Base-by-base conservation (phyloP, 2,888 invertebrate genomes). In the Lymantria monacha region DNA sequence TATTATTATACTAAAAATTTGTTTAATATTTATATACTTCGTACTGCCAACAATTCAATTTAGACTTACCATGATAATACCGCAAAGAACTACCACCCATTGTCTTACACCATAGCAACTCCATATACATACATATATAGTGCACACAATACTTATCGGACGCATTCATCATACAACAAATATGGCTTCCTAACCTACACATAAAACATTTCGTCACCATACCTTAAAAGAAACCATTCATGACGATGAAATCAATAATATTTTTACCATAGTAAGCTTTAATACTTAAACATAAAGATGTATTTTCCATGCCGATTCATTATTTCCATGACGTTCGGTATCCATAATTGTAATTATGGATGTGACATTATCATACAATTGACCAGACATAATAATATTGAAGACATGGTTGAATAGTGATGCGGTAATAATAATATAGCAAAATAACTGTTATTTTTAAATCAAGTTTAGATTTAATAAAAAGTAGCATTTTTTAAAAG, bases 301-400 rank as follows among this genome's bases (percentile, higher is more conserved):
- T 70, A 36, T 54, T 51, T 71, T 8, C 48, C 7, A 15, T 59
- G 41, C 15, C 42, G 48, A 51, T 42, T 38, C 51, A 47, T 44
- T 46, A 58, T 44, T 50, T 38, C 53, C 51, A 71, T 89, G 87
- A 87, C 88, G 88, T 82, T 61, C 63, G 70, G 70, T 69, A 60
- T 51, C 89, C 87, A 87, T 89, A 85, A 79, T 74, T 73, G 59
- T 80, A 64, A 75, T 81, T 83, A 87, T 80, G 87, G 87, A 72
- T 61, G 65, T 71, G 64, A 65, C 72, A 88, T 89, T 90, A 90
- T 83, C 89, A 90, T 88, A 90, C 90, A 90, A 90, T 89, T 75
- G 85, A 70, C 55, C 48, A 48, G 73, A 57, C 57, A 79, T 77
- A 69, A 62, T 55, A 58, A 49, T 69, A 57, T 69, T 61, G 61